A percentile compares a stretch with the other conserved stretches of the same genome.
phyloP scores from a whole-genome alignment of 2,113 vertebrate species.

The Cavia aperea region DNA sequence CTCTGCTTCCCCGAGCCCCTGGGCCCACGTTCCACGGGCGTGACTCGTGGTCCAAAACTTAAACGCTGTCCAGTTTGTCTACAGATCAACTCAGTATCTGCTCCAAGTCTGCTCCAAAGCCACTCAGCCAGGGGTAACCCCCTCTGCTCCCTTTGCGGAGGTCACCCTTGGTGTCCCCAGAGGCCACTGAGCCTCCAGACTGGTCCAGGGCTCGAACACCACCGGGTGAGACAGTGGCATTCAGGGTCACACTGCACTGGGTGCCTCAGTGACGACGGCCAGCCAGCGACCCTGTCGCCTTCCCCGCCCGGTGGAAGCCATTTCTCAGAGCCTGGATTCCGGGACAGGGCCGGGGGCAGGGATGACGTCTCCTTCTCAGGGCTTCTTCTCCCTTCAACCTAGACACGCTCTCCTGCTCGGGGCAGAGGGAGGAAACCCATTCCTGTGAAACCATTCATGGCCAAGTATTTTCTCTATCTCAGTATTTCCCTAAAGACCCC shows the following conservation, averaged over 20 bases:
- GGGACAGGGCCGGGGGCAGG: not conserved
- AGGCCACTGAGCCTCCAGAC: not conserved
- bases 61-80: not conserved
- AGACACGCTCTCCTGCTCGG: not conserved
- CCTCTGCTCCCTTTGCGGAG: not conserved
- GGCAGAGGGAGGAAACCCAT: not conserved
- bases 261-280: no score
- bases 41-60: constrained; percentile 12
- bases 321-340: not conserved
- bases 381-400: not conserved
- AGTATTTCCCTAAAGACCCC: not conserved
- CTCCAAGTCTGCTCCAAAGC: not conserved
- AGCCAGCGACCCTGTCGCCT: not conserved
- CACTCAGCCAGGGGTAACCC: not conserved
- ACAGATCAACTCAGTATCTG: not conserved
- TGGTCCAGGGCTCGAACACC: not conserved
- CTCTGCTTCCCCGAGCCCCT: not conserved
- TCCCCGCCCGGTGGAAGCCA: not conserved
- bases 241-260: not conserved
- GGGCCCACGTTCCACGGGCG: not conserved
- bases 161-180: not conserved
- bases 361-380: accelerated
- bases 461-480: not conserved
- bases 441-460: not conserved
- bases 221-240: not conserved